Base-by-base conservation (phyloP, 1,140 invertebrate genomes). In the Leucophenga varia region DNA sequence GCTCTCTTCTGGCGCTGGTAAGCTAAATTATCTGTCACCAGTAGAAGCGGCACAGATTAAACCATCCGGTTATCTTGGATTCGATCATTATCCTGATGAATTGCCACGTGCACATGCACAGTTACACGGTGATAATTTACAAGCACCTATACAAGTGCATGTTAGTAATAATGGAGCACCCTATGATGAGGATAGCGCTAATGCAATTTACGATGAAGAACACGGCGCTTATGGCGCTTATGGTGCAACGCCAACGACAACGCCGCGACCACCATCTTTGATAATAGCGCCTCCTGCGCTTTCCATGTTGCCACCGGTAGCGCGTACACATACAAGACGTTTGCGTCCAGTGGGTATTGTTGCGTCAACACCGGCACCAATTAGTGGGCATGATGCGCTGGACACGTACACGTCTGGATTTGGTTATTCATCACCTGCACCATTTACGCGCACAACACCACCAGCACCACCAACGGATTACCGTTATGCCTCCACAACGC, bases 61-160 rank as follows among this genome's bases (percentile, higher is more conserved):
- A 14, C 70, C 67, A 0, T 53, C 55, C n/a, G 21, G 49, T 0
- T 64, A 73, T 28, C 52, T 73, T 1, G 71, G 71, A 21, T 73
- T 73, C 35, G 71, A 73, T 55, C 71, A 73, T 35, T 73, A 73
- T 48, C 71, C 70, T 7, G 65, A 72, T 39, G 69, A 72, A 31
- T 36, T 72, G 39, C 69, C 69, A 0, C 36, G 61, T 0, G 63
- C 63, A 0, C 38, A 37, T 2, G 49, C 51, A 20, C 64, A 67
- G 20, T 14, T 68, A 30, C 7, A 45, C 10, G 31, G 38, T 0
- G 31, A 4, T n/a, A n/a, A n/a, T 4, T 22, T 46, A 3, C 40
- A 21, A 10, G n/a, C 56, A 5, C 57, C 57, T 0, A n/a, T n/a
- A n/a, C 21, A 52, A 35, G 57, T 68, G 30, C 57, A 64, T 16